Percentiles rank a stretch among this genome's conserved stretches.
These are phyloP conservation scores for Stichodactyla helianthus DNA, from an alignment of 64 coral and sea anemone genomes.

Conservation along the genomic window DNA sequence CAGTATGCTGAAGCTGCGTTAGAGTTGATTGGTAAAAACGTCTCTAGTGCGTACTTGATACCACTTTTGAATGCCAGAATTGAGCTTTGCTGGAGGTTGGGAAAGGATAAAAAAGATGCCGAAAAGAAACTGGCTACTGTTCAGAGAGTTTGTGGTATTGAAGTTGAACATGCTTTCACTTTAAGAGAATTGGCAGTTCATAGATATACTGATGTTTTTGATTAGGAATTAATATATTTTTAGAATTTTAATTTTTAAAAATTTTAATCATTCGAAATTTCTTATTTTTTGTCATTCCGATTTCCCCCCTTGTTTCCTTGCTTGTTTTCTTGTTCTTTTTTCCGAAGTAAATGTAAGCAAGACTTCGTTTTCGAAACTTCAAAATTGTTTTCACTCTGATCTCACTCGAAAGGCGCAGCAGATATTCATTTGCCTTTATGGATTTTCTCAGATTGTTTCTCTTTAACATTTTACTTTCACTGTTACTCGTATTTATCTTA, in stretches of 20 bases:
- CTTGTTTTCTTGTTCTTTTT: no score
- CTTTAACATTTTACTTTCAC: no score
- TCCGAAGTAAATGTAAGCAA: no score
- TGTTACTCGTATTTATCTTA: no score
- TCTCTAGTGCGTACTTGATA: conserved; percentile 64
- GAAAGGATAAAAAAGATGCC: conserved; percentile 45
- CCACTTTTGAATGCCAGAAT: conserved; percentile 72
- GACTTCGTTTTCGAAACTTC: background rate
- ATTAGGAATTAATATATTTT: background rate
- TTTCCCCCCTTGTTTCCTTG: no score
- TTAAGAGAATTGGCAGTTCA: conserved; percentile 80
- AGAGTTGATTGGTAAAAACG: conserved; percentile 57
- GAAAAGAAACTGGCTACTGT: conserved; percentile 53
- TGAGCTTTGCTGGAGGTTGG: conserved; percentile 53
- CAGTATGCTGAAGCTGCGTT: conserved; percentile 75
- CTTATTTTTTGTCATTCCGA: no score
- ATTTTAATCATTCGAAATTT: background rate
- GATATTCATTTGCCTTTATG: no score
- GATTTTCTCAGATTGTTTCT: no score
- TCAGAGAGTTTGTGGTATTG: conserved; percentile 56
- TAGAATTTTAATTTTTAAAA: background rate
- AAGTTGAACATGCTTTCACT: conserved; percentile 62
- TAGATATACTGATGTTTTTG: conserved; percentile 52
- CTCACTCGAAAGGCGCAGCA: no score
- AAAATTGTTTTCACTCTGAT: no score